Evolutionary conservation across 1,140 invertebrate genomes (phyloP).

Genomic region (Carposina sasakii): DNA sequence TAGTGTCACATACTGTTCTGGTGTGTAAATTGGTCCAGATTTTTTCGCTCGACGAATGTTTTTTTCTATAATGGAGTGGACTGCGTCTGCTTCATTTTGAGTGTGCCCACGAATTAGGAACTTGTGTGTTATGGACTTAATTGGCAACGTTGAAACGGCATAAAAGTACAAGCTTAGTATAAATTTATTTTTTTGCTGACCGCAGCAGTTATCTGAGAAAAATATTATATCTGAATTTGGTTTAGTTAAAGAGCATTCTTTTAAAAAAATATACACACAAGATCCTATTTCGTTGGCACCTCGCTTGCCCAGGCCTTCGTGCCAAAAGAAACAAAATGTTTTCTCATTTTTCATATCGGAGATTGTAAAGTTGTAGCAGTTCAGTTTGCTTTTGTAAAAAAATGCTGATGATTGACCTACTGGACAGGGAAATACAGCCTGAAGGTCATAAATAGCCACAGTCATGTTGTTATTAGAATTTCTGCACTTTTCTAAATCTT

Average conservation of each 20-base stretch:
- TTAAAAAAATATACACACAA: conserved; percentile 42
- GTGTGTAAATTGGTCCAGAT: conserved; percentile 27
- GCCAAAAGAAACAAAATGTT: conserved; percentile 57
- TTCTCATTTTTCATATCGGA: conserved; percentile 29
- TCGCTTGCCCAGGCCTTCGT: conserved; percentile 57
- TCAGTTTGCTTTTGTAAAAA: conserved; percentile 47
- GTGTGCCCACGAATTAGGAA: conserved; percentile 39
- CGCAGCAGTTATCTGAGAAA: conserved; percentile 52
- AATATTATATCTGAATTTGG: conserved; percentile 31
- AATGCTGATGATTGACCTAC: conserved; percentile 26
- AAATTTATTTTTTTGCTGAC: conserved; percentile 50
- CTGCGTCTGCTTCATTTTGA: conserved; percentile 40
- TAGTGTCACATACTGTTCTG: conserved; percentile 33
- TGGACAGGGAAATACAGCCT: conserved; percentile 32
- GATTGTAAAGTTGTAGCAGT: conserved; percentile 63
- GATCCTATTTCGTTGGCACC: conserved; percentile 57
- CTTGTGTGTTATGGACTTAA: conserved; percentile 38
- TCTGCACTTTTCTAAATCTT: conserved; percentile 23
- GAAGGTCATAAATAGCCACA: conserved; percentile 34
- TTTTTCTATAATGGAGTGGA: conserved; percentile 42
- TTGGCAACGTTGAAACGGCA: conserved; percentile 23
- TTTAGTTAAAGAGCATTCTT: conserved; percentile 18
- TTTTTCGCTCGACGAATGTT: conserved; percentile 26
- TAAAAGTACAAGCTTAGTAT: conserved; percentile 34
- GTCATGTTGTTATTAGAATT: conserved; percentile 18